Percentiles rank a stretch among this genome's conserved stretches.
Conservation (phyloP, 2,888 invertebrate species). For the Drosophila eohydei region DNA sequence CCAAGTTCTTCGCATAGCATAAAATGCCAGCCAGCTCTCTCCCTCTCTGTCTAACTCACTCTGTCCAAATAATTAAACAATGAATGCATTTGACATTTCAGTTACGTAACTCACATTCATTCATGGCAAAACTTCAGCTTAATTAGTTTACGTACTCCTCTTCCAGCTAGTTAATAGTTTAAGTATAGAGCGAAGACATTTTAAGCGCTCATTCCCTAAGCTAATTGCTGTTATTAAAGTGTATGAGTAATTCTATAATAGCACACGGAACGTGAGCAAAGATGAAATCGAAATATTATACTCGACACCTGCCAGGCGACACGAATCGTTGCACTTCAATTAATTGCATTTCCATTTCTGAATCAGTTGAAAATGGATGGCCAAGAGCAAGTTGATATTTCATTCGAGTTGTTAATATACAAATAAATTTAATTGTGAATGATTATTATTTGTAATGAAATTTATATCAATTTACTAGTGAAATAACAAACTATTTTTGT, state of each 20-base stretch:
- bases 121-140: slow-evolving; percentile 25
- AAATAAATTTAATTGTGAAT: neutral
- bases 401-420: neutral
- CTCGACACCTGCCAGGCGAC: slow-evolving; percentile 18
- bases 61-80: slow-evolving; percentile 48
- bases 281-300: slow-evolving; percentile 2
- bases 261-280: slow-evolving; percentile 8
- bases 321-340: slow-evolving; percentile 4
- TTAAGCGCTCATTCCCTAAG: slow-evolving; percentile 35
- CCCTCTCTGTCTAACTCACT: neutral
- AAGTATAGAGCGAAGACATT: slow-evolving; percentile 28
- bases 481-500: neutral
- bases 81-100: slow-evolving; percentile 55
- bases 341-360: slow-evolving; percentile 1
- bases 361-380: neutral
- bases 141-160: slow-evolving; percentile 51
- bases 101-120: slow-evolving; percentile 28
- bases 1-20: slow-evolving; percentile 40
- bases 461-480: neutral
- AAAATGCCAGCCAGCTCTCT: slow-evolving; percentile 20
- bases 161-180: slow-evolving; percentile 13
- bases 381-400: neutral
- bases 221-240: slow-evolving; percentile 49
- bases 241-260: slow-evolving; percentile 46
- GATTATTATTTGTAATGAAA: too few species aligned